Conservation (phyloP, 2,888 invertebrate genomes). For the Oligia strigilis region DNA sequence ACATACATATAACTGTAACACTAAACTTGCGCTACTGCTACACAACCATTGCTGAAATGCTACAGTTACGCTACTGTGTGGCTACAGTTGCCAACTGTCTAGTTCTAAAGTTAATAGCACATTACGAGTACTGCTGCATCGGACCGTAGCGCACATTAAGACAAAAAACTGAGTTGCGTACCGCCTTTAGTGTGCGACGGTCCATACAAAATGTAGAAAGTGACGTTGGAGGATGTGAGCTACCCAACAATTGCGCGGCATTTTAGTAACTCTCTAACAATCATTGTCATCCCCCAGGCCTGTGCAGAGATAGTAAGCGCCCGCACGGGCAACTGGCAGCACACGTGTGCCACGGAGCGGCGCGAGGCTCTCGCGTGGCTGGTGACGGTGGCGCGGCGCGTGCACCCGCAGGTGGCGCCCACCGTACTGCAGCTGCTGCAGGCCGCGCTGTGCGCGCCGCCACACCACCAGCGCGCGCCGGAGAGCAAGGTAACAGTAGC, state of each 20-base stretch:
- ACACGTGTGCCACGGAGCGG: conserved; percentile 94
- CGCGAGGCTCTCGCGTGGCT: conserved; percentile 94
- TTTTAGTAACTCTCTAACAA: neutral
- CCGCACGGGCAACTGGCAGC: conserved; percentile 98
- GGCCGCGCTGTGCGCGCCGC: conserved; percentile 79
- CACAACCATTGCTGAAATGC: neutral
- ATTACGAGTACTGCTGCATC: neutral
- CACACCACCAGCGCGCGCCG: conserved; percentile 49
- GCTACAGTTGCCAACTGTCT: neutral
- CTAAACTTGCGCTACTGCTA: neutral
- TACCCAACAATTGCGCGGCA: neutral
- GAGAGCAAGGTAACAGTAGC: conserved; percentile 51
- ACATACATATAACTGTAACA: too few relatives aligned
- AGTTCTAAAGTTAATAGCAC: neutral
- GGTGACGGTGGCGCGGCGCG: conserved; percentile 95
- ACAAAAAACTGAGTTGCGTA: neutral
- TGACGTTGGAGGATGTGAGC: neutral
- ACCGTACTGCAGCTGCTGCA: conserved; percentile 89
- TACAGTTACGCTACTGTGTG: neutral
- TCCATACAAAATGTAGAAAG: neutral
- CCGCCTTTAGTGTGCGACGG: neutral
- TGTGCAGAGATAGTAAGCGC: conserved; percentile 98
- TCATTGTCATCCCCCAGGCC: conserved; percentile 82
- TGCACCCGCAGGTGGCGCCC: conserved; percentile 98
- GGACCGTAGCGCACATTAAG: too few relatives aligned